Evolutionary conservation across 2,888 invertebrate genomes (phyloP).

Genomic region (Polia nebulosa): DNA sequence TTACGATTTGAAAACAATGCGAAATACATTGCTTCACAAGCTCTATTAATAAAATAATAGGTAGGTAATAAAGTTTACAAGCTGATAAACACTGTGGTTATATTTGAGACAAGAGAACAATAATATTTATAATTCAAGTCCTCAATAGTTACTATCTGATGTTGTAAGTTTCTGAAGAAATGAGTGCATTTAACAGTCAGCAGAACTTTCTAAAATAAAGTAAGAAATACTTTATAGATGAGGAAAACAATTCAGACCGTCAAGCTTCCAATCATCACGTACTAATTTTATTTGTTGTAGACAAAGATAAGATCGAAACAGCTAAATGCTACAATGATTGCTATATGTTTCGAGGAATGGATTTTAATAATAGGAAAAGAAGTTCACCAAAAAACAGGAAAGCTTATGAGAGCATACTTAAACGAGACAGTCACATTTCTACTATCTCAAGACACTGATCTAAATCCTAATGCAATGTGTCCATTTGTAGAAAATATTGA

Average conservation of each 20-base stretch:
- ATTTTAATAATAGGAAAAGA: not conserved
- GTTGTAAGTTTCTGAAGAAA: constrained; percentile 12
- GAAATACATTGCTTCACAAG: constrained; percentile 20
- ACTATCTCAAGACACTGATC: not conserved
- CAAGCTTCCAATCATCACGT: not conserved
- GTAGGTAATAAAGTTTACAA: constrained; percentile 10
- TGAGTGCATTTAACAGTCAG: not conserved
- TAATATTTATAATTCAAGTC: not conserved
- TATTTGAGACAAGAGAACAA: constrained; percentile 2
- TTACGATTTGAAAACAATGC: constrained; percentile 29
- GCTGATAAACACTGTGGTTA: constrained; percentile 14
- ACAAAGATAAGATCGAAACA: not conserved
- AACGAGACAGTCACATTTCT: not conserved
- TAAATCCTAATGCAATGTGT: not conserved
- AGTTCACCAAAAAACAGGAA: not conserved
- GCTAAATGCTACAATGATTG: not conserved
- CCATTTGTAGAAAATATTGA: not conserved
- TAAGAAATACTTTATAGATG: not conserved
- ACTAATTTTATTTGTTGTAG: not conserved
- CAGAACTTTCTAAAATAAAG: constrained; percentile 12
- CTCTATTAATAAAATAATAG: constrained; percentile 21
- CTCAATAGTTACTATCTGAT: not conserved
- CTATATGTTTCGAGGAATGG: not conserved
- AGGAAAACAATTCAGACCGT: not conserved
- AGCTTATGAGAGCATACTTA: not conserved